Evolutionary conservation across 2,797 vertebrate genomes (phyloP).

Genomic region (Coluber constrictor): DNA sequence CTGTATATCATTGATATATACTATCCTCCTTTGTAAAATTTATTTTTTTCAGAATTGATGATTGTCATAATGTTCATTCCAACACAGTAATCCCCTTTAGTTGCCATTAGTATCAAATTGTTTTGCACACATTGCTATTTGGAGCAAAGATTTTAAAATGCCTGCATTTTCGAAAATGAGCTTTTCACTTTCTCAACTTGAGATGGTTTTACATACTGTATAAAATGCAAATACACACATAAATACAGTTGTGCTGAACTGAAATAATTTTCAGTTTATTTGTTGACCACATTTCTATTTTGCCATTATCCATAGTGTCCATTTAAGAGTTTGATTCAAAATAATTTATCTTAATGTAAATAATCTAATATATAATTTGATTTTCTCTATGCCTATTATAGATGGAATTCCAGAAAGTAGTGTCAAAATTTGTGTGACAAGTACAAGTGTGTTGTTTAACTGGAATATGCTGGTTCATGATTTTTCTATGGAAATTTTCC

Average conservation of each 20-base stretch:
- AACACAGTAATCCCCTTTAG: background rate
- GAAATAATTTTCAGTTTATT: background rate
- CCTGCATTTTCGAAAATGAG: background rate
- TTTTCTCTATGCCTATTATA: conserved; percentile 42
- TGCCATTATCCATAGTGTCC: background rate
- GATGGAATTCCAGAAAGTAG: conserved; percentile 61
- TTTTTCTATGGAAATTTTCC: conserved; percentile 62
- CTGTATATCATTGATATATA: background rate
- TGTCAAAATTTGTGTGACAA: conserved; percentile 64
- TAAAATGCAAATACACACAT: background rate
- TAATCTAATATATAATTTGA: background rate
- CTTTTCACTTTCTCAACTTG: background rate
- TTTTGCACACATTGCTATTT: background rate
- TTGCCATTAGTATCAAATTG: background rate
- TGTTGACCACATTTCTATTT: background rate
- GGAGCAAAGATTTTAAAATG: background rate
- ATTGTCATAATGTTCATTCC: background rate
- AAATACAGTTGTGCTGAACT: background rate
- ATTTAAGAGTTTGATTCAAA: background rate
- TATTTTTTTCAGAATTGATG: background rate
- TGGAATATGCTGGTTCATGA: conserved; percentile 59
- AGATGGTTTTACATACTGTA: background rate
- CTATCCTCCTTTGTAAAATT: background rate
- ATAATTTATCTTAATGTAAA: background rate
- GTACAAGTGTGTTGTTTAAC: conserved; percentile 71